Conservation (phyloP, 2,113 vertebrate species). For the Sula dactylatra region DNA sequence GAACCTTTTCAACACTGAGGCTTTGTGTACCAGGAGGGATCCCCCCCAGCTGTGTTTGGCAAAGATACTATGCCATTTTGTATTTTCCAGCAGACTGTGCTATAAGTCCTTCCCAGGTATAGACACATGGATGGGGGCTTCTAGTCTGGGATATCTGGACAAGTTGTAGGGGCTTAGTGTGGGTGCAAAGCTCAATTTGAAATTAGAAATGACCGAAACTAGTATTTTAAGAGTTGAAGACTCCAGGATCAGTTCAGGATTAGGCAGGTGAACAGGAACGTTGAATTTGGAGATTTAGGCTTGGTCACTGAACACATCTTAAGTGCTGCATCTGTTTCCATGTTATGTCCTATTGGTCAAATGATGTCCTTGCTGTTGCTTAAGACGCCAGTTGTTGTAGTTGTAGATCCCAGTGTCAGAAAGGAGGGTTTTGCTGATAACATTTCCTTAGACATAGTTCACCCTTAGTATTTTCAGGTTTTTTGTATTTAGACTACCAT, state of each 20-base stretch:
- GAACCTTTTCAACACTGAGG: neutral
- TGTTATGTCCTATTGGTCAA: accelerated
- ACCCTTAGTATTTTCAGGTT: neutral
- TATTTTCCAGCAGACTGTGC: neutral
- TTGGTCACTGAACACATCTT: neutral
- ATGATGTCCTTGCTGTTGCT: neutral
- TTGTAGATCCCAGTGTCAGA: neutral
- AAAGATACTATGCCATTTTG: neutral
- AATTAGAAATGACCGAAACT: neutral
- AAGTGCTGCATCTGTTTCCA: neutral
- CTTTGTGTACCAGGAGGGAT: neutral
- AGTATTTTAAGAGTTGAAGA: neutral
- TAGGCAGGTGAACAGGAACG: neutral
- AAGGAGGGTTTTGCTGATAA: neutral
- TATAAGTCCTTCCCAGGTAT: neutral
- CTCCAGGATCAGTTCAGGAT: neutral
- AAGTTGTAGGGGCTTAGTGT: neutral
- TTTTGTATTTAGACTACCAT: neutral
- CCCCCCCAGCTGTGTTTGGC: neutral
- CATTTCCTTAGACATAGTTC: neutral
- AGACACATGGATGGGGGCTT: neutral
- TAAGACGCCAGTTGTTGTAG: neutral
- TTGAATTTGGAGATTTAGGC: neutral
- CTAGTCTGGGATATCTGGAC: neutral
- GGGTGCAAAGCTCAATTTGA: neutral